A percentile compares a stretch with the other conserved stretches of the same genome.
Evolutionary conservation across 2,888 invertebrate genomes (phyloP).

Genomic region (Caenorhabditis wallacei): DNA sequence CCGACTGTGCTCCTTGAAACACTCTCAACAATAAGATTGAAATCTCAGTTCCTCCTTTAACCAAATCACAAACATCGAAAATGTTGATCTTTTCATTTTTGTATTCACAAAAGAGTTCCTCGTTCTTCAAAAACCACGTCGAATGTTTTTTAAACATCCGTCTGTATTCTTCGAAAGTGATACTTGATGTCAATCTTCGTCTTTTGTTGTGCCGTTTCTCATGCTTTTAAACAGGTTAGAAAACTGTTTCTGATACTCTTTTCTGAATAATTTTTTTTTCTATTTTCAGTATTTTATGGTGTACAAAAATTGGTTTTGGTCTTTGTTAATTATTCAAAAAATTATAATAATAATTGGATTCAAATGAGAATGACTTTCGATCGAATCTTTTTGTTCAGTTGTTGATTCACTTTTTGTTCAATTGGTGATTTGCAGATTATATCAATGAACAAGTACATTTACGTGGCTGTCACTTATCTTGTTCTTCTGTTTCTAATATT

Average conservation of each 20-base stretch:
- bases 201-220: not conserved
- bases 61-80: too few species aligned
- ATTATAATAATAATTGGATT: too few species aligned
- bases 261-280: too few species aligned
- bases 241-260: not conserved
- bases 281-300: too few species aligned
- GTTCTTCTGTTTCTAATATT: not conserved
- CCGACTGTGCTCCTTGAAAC: too few species aligned
- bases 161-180: not conserved
- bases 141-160: not conserved
- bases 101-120: too few species aligned
- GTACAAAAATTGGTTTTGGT: too few species aligned
- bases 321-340: too few species aligned
- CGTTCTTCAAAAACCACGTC: not conserved
- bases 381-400: not conserved
- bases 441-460: not conserved
- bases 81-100: too few species aligned
- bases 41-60: too few species aligned
- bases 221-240: not conserved
- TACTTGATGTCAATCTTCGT: not conserved
- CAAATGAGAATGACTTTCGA: not conserved
- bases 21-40: too few species aligned
- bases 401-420: not conserved
- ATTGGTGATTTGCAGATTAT: not conserved
- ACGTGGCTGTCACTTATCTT: not conserved